These are phyloP conservation scores for Rallus limicola DNA, from an alignment of 2,113 vertebrate species.

Conservation along the genomic window DNA sequence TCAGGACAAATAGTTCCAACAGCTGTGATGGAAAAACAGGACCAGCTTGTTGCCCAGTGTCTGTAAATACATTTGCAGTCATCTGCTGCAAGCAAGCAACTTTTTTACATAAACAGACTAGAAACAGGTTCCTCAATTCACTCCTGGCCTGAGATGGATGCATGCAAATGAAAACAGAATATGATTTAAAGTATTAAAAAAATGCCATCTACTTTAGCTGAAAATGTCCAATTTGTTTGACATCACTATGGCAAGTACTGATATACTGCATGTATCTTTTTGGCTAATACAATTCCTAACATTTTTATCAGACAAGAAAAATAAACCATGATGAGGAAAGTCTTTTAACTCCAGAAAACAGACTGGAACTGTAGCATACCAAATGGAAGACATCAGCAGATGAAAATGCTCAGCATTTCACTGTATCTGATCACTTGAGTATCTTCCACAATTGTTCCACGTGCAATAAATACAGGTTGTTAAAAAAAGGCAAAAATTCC, in stretches of 20 bases:
- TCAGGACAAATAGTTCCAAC: not conserved
- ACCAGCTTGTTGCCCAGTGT: not conserved
- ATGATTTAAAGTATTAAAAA: not conserved
- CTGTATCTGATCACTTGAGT: not conserved
- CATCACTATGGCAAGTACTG: not conserved
- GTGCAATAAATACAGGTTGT: not conserved
- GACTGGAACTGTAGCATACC: not conserved
- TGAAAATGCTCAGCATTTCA: not conserved
- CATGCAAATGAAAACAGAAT: not conserved
- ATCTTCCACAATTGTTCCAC: not conserved
- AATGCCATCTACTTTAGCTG: not conserved
- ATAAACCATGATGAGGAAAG: not conserved
- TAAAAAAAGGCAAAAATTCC: not conserved
- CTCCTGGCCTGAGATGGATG: not conserved
- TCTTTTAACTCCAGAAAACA: not conserved
- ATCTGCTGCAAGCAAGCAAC: not conserved
- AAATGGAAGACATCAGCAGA: not conserved
- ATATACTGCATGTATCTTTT: not conserved
- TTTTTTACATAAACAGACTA: not conserved
- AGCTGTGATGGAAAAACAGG: not conserved
- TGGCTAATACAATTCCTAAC: not conserved
- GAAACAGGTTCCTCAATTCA: not conserved
- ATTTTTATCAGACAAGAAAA: slow-evolving; percentile 51
- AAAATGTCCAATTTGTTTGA: not conserved
- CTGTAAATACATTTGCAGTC: not conserved